phyloP scores from a whole-genome alignment of 2,888 invertebrate genomes.

The Gymnoscelis rufifasciata region DNA sequence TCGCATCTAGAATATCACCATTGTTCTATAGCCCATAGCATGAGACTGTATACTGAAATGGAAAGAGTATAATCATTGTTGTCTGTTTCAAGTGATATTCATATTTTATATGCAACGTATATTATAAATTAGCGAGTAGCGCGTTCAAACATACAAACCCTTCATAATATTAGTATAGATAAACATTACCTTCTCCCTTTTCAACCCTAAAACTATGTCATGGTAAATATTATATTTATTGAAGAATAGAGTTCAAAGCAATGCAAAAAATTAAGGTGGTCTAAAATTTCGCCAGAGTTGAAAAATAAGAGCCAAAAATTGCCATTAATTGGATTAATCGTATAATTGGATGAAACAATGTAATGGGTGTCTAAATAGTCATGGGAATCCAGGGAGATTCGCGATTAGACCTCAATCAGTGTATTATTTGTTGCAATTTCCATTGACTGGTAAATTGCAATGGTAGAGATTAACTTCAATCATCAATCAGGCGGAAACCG shows the following conservation, averaged over 20 bases:
- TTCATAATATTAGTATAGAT: too few species aligned
- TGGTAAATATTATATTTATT: too few species aligned
- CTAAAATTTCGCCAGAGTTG: conserved; percentile 7
- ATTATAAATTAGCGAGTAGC: too few species aligned
- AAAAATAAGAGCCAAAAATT: conserved; percentile 21
- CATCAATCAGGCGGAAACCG: conserved; percentile 53
- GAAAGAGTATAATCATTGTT: background rate
- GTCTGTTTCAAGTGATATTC: background rate
- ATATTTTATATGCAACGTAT: too few species aligned
- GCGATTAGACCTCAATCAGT: conserved; percentile 70
- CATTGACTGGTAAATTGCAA: conserved; percentile 75
- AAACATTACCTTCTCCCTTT: too few species aligned
- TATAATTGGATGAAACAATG: conserved; percentile 69
- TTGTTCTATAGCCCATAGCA: background rate
- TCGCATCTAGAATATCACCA: conserved; percentile 11
- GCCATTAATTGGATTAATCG: conserved; percentile 30
- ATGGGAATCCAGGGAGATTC: conserved; percentile 65
- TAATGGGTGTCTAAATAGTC: conserved; percentile 67
- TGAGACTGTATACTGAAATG: background rate
- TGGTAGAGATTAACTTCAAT: conserved; percentile 47
- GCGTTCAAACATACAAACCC: too few species aligned
- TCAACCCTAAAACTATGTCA: too few species aligned
- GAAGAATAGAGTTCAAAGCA: too few species aligned
- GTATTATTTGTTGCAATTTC: conserved; percentile 66
- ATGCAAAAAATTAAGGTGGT: too few species aligned